These are phyloP conservation scores for Bos taurus DNA, from an alignment of 2,113 vertebrate genomes.

Conservation along the genomic window DNA sequence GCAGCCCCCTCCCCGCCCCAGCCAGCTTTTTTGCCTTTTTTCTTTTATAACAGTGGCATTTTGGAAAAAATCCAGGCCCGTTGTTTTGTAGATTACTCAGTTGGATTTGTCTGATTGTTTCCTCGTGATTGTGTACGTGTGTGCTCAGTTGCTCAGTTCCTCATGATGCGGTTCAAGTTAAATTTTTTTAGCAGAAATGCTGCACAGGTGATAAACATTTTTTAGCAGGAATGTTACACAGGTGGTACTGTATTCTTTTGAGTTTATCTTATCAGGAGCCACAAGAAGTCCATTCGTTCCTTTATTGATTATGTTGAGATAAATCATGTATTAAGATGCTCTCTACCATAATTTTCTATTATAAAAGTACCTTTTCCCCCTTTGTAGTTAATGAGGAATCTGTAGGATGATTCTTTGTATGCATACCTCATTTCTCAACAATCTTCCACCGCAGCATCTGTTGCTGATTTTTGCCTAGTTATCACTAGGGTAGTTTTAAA, in stretches of 20 bases:
- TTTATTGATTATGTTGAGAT: not conserved
- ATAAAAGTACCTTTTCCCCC: not conserved
- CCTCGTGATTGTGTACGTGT: not conserved
- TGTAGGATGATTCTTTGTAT: not conserved
- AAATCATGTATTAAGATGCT: not conserved
- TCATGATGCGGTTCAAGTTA: not conserved
- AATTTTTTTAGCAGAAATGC: not conserved
- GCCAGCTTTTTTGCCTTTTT: not conserved
- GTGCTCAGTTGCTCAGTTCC: not conserved
- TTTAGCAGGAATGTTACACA: not conserved
- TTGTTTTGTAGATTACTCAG: not conserved
- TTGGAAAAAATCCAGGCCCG: not conserved
- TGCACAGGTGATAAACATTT: not conserved
- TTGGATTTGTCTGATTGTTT: not conserved
- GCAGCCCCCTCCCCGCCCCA: rapidly evolving
- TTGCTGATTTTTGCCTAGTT: not conserved
- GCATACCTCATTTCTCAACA: not conserved
- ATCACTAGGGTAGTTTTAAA: not conserved
- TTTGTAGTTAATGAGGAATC: conserved; percentile 2
- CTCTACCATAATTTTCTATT: not conserved
- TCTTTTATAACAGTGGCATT: not conserved
- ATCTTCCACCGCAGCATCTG: not conserved
- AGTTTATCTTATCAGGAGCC: not conserved
- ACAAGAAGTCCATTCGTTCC: not conserved
- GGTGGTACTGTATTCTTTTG: not conserved